Base-by-base conservation (phyloP, 2,888 invertebrate species). In the Tigriopus californicus region DNA sequence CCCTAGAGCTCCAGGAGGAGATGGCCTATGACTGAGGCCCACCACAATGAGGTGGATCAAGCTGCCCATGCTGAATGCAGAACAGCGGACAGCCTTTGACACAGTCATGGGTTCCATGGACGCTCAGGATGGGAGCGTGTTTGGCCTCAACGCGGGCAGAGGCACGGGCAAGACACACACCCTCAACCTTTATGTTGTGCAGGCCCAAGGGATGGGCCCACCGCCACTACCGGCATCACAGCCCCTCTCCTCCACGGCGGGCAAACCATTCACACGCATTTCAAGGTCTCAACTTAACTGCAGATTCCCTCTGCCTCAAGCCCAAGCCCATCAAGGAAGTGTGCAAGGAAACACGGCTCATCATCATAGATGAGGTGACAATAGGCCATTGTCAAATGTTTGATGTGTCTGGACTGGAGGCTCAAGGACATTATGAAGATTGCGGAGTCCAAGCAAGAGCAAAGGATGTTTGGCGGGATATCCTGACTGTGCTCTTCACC, bases 401-500 rank as follows among this genome's bases (percentile, higher is more conserved):
- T 47, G 56, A 56, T n/a, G n/a, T 18, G 42, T n/a, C 20, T 47
- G 11, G 56, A 56, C 13, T 44, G 46, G 3, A 15, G n/a, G 2
- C 40, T 56, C 25, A 2, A 22, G 46, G 56, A 56, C 42, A 20
- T 56, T 15, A 40, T n/a, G 46, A 46, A 44, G n/a, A 10, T 18
- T 20, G 13, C 8, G 33, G 8, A 33, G 3, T 8, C 33, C 8
- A 8, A 33, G 3, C 33, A 8, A 8, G 33, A 8, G 8, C 3
- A 25, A 1, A 22, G 15, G 13, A 24, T 44, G 52, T 52, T 59
- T 13, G 59, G 59, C 24, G 59, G 59, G 11, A 40, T 59, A 12
- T n/a, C n/a, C n/a, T n/a, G n/a, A 51, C 52, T 10, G 20, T 48
- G 1, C 1, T 59, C 1, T 33, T 59, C 10, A 24, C 59, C 52